Percentiles rank a stretch among this genome's conserved stretches.
phyloP scores from a whole-genome alignment of 1,140 invertebrate species.

The Drosophila mayri region DNA sequence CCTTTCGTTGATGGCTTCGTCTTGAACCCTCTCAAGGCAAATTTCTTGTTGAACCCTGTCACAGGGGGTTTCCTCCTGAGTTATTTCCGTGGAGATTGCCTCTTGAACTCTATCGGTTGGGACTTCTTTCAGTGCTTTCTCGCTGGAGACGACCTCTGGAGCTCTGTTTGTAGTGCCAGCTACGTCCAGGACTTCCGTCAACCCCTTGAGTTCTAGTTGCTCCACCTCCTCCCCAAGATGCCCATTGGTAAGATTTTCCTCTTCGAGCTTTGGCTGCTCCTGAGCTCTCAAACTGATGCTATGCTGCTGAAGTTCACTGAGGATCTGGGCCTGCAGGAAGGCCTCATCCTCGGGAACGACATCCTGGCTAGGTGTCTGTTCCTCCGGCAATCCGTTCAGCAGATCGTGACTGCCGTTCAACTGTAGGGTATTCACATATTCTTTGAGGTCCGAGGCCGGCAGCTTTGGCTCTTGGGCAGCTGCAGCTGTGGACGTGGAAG shows the following conservation, averaged over 20 bases:
- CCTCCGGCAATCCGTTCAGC: conserved; percentile 43
- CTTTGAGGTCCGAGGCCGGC: conserved; percentile 37
- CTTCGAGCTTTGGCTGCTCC: conserved; percentile 12
- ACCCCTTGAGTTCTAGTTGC: conserved; percentile 6
- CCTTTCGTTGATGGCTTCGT: conserved; percentile 6
- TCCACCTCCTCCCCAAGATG: conserved; percentile 28
- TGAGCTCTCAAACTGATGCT: conserved; percentile 44
- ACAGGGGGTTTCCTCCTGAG: background rate
- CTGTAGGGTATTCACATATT: conserved; percentile 42
- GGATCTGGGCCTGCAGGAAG: conserved; percentile 67
- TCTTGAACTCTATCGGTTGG: background rate
- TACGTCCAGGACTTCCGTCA: too few species aligned
- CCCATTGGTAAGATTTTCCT: conserved; percentile 44
- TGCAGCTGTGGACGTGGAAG: conserved; percentile 46
- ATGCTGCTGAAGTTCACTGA: conserved; percentile 71
- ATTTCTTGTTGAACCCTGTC: conserved; percentile 1
- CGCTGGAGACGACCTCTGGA: background rate
- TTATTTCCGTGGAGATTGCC: conserved; percentile 1
- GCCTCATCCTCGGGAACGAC: conserved; percentile 39
- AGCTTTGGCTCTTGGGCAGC: conserved; percentile 27
- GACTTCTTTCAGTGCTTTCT: background rate
- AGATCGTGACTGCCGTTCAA: conserved; percentile 55
- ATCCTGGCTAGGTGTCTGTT: conserved; percentile 5
- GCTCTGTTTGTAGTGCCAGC: conserved; percentile 20
- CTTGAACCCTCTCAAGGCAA: conserved; percentile 10